phyloP scores from a whole-genome alignment of 2,113 vertebrate genomes.

The Eptesicus fuscus region DNA sequence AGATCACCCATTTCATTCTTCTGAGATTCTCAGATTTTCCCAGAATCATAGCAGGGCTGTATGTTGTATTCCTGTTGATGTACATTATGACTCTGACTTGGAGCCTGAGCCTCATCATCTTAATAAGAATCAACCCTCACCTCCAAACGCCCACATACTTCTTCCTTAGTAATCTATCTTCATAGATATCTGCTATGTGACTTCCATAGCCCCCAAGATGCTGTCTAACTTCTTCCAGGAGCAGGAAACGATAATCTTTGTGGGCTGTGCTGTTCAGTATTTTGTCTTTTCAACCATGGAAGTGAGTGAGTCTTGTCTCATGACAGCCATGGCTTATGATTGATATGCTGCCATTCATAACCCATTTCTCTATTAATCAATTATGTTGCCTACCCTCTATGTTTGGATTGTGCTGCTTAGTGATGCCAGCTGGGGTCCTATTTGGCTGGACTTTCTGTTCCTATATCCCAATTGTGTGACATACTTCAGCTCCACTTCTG shows the following conservation, averaged over 20 bases:
- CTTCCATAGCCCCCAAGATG: conserved; percentile 42
- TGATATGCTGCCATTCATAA: conserved; percentile 41
- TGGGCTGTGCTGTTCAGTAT: conserved; percentile 12
- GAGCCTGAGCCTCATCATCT: conserved; percentile 31
- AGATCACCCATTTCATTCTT: background rate
- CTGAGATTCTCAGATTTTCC: conserved; percentile 60
- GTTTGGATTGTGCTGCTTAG: background rate
- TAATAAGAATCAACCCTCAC: conserved; percentile 32
- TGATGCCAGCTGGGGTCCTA: background rate
- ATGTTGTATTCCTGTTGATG: background rate
- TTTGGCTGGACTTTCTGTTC: background rate
- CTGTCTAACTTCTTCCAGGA: conserved; percentile 47
- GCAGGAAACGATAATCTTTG: background rate
- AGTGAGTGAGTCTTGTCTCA: conserved; percentile 46
- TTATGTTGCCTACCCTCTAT: background rate
- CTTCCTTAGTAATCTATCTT: conserved; percentile 55
- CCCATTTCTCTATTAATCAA: background rate
- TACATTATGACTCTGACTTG: conserved; percentile 26
- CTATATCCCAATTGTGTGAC: background rate
- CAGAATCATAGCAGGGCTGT: background rate
- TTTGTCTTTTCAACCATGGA: conserved; percentile 49
- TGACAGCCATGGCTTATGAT: conserved; percentile 27
- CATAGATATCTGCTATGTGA: conserved; percentile 40
- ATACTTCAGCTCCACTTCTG: conserved; percentile 21
- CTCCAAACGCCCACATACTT: conserved; percentile 61